Evolutionary conservation across 1,140 invertebrate genomes (phyloP), one percentile per base, ranked within the genome.

Genomic region (Anoplolepis gracilipes): DNA sequence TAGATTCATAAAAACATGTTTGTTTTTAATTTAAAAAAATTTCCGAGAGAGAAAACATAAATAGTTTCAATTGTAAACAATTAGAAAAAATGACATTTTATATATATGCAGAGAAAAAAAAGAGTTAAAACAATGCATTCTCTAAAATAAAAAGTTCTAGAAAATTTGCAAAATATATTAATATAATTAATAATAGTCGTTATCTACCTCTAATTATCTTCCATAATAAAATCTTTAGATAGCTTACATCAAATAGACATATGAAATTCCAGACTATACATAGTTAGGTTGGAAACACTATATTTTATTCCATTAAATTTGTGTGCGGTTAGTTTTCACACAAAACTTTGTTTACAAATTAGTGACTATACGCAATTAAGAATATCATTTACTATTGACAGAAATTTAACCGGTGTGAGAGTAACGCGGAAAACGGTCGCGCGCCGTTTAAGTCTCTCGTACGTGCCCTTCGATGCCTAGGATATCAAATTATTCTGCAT

Each of bases 401-500:
- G 49, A 72, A 72, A 59, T 72, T 72, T 46, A 82, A 13, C 19
- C 25, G 25, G 42, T 22, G 19, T 11, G 53, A 82, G 53, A 82
- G 59, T 46, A 72, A 73, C 25, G 67, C 33, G 67, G 30, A 73
- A 82, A 82, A 59, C 78, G n/a, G 10, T 59, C 25, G 16, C 33
- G 30, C 11, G n/a, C 39, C 13, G 19, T 49, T 49, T 39, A 28
- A n/a, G 57, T 36, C 46, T 59, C 49, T 76, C 76, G 61, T 85
- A 72, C 72, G 33, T 86, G 69, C 87, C 70, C 87, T 88, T 88
- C 88, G 88, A 87, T 79, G 75, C 65, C 77, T 64, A 46, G 88
- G 57, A 90, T 90, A 90, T 90, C 89, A 90, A 90, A 90, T 90
- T 90, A 90, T 87, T 90, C 78, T 87, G 82, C 77, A 87, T 85